Evolutionary conservation across 1,140 invertebrate genomes (phyloP), one percentile per base, ranked within the genome.

Genomic region (Physella acuta): DNA sequence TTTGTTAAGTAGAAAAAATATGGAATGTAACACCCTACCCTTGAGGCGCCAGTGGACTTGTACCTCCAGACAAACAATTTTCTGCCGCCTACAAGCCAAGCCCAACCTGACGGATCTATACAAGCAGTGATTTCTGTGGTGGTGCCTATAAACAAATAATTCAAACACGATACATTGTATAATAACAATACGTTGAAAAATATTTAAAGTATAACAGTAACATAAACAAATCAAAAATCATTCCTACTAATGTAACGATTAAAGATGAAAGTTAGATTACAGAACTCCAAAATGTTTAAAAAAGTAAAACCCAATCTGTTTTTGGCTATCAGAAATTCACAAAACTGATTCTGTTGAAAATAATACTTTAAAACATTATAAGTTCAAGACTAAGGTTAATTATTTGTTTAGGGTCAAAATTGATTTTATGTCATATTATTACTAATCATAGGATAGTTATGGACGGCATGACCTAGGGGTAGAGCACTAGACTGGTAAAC

Each of bases 11-110:
- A n/a, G n/a, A n/a, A n/a, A n/a, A n/a, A n/a, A n/a, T n/a, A n/a
- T n/a, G n/a, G n/a, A n/a, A n/a, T n/a, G n/a, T n/a, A 30, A 11
- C 33, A 44, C 37, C 44, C 36, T 37, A 67, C 64, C 64, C 52
- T 67, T 1, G 51, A 30, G 2, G 14, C 31, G 1, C 33, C 56
- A 26, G 63, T 69, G 24, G 75, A 68, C 52, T 90, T 90, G 80
- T 91, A 93, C 56, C 92, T 91, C 95, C 95, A 98, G 26, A 95
- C 89, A 28, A 97, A 88, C 1, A 97, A 83, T 68, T 92, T 89
- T 5, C 94, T 88, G 0, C 93, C 93, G 79, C 90, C 91, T 0
- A 98, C 94, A 44, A 95, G 86, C 94, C 94, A 94, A 28, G 91
- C 91, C 91, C 91, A 93, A 1, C 91, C 91, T 55, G 79, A 79